Conservation (phyloP, 2,888 invertebrate species). For the Cordilura impudica region DNA sequence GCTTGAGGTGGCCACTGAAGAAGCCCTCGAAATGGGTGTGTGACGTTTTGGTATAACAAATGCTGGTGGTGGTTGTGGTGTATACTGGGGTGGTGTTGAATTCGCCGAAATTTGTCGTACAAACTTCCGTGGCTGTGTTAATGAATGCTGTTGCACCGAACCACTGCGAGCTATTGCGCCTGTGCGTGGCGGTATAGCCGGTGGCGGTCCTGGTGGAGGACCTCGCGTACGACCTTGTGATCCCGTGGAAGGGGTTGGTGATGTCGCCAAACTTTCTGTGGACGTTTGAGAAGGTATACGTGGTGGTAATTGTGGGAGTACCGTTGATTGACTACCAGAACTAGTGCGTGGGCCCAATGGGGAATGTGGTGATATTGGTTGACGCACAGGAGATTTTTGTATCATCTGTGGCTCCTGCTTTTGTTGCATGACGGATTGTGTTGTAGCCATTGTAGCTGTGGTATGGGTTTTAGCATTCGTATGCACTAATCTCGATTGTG, state of each 20-base stretch:
- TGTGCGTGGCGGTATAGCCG: slow-evolving; percentile 77
- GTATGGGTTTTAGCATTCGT: slow-evolving; percentile 52
- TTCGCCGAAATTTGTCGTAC: slow-evolving; percentile 76
- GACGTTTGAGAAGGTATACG: slow-evolving; percentile 75
- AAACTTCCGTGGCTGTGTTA: slow-evolving; percentile 67
- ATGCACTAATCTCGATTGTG: slow-evolving; percentile 69
- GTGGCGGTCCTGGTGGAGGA: slow-evolving; percentile 76
- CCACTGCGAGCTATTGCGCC: slow-evolving; percentile 74
- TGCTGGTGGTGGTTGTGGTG: slow-evolving; percentile 76
- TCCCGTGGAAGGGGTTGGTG: slow-evolving; percentile 65
- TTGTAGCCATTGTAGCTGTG: slow-evolving; percentile 47
- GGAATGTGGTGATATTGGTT: slow-evolving; percentile 39
- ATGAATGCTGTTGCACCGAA: slow-evolving; percentile 72
- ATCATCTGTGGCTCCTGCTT: slow-evolving; percentile 39
- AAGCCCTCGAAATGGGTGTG: slow-evolving; percentile 72
- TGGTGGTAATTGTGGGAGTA: slow-evolving; percentile 76
- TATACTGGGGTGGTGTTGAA: slow-evolving; percentile 77
- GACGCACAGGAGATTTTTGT: slow-evolving; percentile 39
- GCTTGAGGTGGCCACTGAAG: slow-evolving; percentile 67
- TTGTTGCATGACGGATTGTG: slow-evolving; percentile 46
- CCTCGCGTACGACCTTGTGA: slow-evolving; percentile 68
- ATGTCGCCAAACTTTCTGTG: slow-evolving; percentile 69
- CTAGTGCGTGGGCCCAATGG: slow-evolving; percentile 54
- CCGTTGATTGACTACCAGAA: slow-evolving; percentile 60
- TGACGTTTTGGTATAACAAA: slow-evolving; percentile 77